These are phyloP conservation scores for Ophonus ardosiacus DNA, from an alignment of 2,888 invertebrate genomes.

Conservation along the genomic window DNA sequence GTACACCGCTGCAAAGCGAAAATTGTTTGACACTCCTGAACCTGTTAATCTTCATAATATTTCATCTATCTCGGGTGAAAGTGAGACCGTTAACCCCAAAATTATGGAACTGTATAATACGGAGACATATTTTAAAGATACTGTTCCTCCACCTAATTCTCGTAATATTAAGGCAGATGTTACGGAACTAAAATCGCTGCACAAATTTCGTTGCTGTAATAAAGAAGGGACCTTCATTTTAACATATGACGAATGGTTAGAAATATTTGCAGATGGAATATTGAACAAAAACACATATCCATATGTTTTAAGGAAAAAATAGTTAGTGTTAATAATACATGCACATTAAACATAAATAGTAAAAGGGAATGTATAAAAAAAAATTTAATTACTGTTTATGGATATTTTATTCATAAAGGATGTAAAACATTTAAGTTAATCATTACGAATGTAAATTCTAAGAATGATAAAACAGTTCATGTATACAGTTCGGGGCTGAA, in stretches of 20 bases:
- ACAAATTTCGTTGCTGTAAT: background rate
- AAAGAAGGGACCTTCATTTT: background rate
- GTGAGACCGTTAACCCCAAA: background rate
- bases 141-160: background rate
- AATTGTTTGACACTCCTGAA: background rate
- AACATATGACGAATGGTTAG: background rate
- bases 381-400: background rate
- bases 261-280: background rate
- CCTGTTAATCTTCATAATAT: background rate
- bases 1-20: background rate
- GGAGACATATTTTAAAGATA: background rate
- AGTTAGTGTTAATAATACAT: background rate
- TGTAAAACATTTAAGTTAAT: slow-evolving; percentile 1
- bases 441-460: background rate
- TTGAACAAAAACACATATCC: background rate
- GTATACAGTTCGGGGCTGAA: background rate
- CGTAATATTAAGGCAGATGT: background rate
- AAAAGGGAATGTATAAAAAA: background rate
- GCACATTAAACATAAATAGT: background rate
- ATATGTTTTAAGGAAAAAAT: background rate
- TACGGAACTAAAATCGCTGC: background rate
- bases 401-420: background rate
- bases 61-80: background rate
- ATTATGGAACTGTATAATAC: background rate
- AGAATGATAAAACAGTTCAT: background rate